Percentiles rank a stretch among this genome's conserved stretches.
Conservation (phyloP, 2,888 invertebrate genomes). For the Ormyrus nitidulus region DNA sequence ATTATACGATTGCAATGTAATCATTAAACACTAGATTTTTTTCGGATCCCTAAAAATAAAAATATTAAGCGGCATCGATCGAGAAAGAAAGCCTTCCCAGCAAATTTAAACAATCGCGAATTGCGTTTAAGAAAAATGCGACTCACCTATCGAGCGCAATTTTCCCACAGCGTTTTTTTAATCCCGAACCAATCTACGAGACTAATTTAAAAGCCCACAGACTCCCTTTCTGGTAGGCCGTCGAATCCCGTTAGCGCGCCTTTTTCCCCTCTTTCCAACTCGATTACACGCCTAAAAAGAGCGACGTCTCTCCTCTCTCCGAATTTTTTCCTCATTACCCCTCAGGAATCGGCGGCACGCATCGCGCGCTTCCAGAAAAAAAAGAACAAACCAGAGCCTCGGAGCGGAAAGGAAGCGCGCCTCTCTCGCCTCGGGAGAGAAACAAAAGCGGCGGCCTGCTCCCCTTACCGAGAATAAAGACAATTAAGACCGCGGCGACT, state of each 20-base stretch:
- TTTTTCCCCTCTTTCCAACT: constrained; percentile 5
- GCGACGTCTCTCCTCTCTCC: background rate
- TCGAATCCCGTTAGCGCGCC: background rate
- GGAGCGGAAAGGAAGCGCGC: background rate
- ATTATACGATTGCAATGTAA: too few relatives aligned
- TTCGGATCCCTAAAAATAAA: too few relatives aligned
- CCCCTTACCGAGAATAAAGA: background rate
- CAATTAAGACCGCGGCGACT: constrained; percentile 1
- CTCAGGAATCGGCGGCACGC: background rate
- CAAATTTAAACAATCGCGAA: too few relatives aligned
- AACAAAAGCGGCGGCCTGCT: too few relatives aligned
- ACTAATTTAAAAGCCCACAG: constrained; percentile 23
- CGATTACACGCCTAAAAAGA: constrained; percentile 23
- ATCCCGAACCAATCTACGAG: constrained; percentile 12
- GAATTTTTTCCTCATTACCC: constrained; percentile 15
- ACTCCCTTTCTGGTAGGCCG: background rate
- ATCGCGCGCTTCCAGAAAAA: background rate
- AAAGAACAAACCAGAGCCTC: background rate
- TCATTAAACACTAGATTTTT: too few relatives aligned
- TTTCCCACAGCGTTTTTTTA: background rate
- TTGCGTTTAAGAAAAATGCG: background rate
- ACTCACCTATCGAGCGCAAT: background rate
- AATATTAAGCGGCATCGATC: too few relatives aligned
- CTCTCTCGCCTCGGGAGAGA: too few relatives aligned
- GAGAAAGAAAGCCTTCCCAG: too few relatives aligned